Evolutionary conservation across 2,113 vertebrate species (phyloP).

Genomic region (Phoxinus phoxinus): DNA sequence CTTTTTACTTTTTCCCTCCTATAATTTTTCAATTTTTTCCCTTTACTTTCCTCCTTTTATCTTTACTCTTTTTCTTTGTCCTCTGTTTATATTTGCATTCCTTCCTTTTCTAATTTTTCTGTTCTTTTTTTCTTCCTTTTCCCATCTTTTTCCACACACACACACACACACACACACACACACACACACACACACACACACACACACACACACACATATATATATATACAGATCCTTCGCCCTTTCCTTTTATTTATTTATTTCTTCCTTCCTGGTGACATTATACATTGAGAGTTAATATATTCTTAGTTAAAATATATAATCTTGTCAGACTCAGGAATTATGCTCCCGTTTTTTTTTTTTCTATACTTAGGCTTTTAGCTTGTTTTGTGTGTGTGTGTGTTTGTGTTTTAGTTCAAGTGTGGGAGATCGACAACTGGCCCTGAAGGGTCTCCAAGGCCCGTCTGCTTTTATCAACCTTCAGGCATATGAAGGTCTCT

Average conservation of each 20-base stretch:
- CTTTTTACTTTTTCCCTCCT: neutral
- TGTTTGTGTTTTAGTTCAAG: neutral
- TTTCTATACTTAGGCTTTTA: neutral
- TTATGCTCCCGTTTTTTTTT: neutral
- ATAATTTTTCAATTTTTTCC: neutral
- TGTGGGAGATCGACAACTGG: neutral
- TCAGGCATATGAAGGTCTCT: slow-evolving; percentile 23
- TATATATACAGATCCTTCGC: neutral
- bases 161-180: too few species aligned
- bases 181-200: too few species aligned
- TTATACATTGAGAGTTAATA: neutral
- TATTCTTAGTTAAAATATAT: neutral
- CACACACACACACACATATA: too few species aligned
- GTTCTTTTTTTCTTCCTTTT: neutral
- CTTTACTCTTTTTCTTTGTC: neutral
- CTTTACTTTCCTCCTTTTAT: neutral
- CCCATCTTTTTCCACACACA: neutral
- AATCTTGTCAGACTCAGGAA: neutral
- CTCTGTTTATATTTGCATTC: neutral
- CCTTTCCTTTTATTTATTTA: neutral
- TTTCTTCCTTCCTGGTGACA: neutral
- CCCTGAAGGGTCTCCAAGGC: slow-evolving; percentile 39
- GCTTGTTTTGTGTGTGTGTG: neutral
- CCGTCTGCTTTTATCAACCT: slow-evolving; percentile 38
- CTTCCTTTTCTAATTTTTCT: neutral